Base-by-base conservation (phyloP, 2,888 invertebrate species). In the Spilarctia lutea region DNA sequence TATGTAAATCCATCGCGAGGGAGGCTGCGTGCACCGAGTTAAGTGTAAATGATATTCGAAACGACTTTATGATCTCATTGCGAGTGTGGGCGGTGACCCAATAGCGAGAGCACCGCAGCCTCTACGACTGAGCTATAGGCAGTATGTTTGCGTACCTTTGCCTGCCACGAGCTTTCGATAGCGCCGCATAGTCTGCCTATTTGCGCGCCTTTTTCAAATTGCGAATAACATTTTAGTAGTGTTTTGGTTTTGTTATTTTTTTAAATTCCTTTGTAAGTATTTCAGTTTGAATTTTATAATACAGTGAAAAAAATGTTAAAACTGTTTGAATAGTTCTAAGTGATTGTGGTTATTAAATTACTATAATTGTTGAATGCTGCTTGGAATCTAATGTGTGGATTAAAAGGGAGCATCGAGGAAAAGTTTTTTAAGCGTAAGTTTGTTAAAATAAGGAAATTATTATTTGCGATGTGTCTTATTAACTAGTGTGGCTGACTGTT, bases 51-150 rank as follows among this genome's bases (percentile, higher is more conserved):
- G 90, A 90, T 91, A 89, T 88, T 88, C 83, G 87, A 87, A 91
- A 89, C 92, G 89, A 87, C 91, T 91, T 92, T 91, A 94, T 94
- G 94, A 94, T 93, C 93, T 94, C 94, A 94, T 91, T 94, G 94
- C 91, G 87, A 82, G 83, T 85, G 94, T 94, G 91, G 94, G 94
- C 92, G 94, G 92, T 92, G 94, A 93, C 93, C 93, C 93, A 91
- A 90, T 89, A 90, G 87, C 85, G 81, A 79, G 83, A 78, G 75
- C 74, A 70, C 27, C 74, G 81, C 87, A 87, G 86, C 86, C 87
- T 86, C 88, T 80, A 77, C 77, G 74, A 79, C 78, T 72, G 67
- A 79, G 42, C 30, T 20, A 18, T n/a, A 24, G 91, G 90, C 93
- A 92, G 93, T 93, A 84, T 84, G 88, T 80, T 81, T 81, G 87